Percentiles rank a stretch among this genome's conserved stretches.
These are phyloP conservation scores for Stylophora pistillata DNA, from an alignment of 64 coral and sea anemone species.

Conservation along the genomic window DNA sequence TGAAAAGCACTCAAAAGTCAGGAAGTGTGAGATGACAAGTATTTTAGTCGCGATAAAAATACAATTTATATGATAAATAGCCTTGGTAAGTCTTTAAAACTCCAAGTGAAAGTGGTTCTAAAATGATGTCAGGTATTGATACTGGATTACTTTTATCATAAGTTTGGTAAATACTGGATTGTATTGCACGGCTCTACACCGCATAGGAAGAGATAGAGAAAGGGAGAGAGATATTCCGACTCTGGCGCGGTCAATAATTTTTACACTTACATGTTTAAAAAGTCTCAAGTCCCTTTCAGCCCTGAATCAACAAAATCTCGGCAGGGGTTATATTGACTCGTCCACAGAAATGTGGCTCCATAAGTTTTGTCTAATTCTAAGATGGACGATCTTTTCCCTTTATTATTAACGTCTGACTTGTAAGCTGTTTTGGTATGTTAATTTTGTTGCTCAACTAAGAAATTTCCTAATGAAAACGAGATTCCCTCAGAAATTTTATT, in stretches of 20 bases:
- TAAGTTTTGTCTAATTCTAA: background rate
- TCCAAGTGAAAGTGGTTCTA: background rate
- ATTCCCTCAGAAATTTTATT: no score
- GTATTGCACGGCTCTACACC: background rate
- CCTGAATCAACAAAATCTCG: slow-evolving; percentile 30
- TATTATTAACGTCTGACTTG: background rate
- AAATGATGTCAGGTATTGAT: slow-evolving; percentile 12
- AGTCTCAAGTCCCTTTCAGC: background rate
- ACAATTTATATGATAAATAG: slow-evolving; percentile 23
- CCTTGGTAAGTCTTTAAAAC: slow-evolving; percentile 22
- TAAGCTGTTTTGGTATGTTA: background rate
- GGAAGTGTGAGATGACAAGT: slow-evolving; percentile 45
- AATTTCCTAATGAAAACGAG: no score
- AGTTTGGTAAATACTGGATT: slow-evolving; percentile 5
- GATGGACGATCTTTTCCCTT: no score
- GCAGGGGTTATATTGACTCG: background rate
- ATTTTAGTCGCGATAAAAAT: slow-evolving; percentile 36
- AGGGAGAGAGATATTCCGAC: no score
- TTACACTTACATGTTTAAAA: slow-evolving; percentile 3
- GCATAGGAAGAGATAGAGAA: no score
- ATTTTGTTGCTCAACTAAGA: background rate
- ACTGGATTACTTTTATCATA: background rate
- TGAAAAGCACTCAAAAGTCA: slow-evolving; percentile 46
- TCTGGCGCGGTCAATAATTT: background rate
- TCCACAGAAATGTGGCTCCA: slow-evolving; percentile 10